A percentile compares a stretch with the other conserved stretches of the same genome.
Conservation (phyloP, 1,140 invertebrate species). For the Sitobion miscanthi region DNA sequence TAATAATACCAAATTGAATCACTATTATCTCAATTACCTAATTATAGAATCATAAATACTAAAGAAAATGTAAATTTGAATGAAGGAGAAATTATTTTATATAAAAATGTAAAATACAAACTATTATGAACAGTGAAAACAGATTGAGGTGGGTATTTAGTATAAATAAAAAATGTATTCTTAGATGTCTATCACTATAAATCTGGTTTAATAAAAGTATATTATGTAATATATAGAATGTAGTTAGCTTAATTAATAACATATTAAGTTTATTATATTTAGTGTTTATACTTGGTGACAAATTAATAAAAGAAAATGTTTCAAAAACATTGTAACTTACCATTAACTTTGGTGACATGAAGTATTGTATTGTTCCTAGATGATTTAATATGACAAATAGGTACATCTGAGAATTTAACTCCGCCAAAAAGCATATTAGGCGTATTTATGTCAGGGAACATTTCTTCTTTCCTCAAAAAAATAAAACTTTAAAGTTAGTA, state of each 20-base stretch:
- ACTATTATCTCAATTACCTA: background rate
- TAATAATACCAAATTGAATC: background rate
- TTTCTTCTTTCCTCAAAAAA: conserved; percentile 69
- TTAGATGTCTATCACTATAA: background rate
- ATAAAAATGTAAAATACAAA: background rate
- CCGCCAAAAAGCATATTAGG: conserved; percentile 79
- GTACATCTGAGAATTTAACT: conserved; percentile 77
- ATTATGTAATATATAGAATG: background rate
- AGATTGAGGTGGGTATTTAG: background rate
- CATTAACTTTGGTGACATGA: conserved; percentile 73
- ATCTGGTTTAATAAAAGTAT: background rate
- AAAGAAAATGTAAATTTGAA: background rate
- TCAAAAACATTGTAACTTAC: conserved; percentile 61
- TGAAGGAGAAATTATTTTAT: background rate
- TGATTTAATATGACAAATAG: conserved; percentile 81
- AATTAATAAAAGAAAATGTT: background rate
- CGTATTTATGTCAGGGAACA: conserved; percentile 78
- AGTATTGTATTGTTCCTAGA: conserved; percentile 89
- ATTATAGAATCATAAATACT: no score
- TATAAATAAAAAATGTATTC: background rate
- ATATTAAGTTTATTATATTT: background rate
- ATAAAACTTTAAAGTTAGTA: conserved; percentile 51
- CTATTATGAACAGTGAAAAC: background rate
- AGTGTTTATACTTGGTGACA: background rate
- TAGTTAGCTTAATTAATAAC: no score